These are phyloP conservation scores for Lordiphosa collinella DNA, from an alignment of 1,140 invertebrate species.

Conservation along the genomic window DNA sequence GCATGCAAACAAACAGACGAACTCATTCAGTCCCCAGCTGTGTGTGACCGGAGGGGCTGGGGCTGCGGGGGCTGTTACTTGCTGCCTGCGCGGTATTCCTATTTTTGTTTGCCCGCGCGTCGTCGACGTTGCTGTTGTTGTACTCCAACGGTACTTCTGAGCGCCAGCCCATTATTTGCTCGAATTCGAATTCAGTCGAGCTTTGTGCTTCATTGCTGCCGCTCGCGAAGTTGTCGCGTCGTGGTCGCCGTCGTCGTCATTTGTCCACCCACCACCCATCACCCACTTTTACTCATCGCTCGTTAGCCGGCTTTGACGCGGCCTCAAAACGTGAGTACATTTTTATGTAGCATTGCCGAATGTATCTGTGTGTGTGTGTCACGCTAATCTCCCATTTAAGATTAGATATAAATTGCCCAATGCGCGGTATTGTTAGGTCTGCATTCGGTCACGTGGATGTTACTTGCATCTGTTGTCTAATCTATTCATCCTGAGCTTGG, in stretches of 20 bases:
- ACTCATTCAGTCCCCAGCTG: conserved; percentile 61
- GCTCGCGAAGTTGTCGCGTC: conserved; percentile 64
- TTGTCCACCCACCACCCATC: conserved; percentile 29
- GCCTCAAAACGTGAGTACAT: conserved; percentile 47
- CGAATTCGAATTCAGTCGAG: conserved; percentile 70
- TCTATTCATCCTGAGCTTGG: conserved; percentile 10
- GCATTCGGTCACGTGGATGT: conserved; percentile 9
- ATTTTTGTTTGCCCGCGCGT: conserved; percentile 59
- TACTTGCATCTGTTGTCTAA: too few species aligned
- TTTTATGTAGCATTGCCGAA: not conserved
- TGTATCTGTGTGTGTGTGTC: not conserved
- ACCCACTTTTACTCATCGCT: conserved; percentile 8
- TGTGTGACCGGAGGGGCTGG: conserved; percentile 24
- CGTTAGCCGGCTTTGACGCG: conserved; percentile 48
- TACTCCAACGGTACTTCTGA: conserved; percentile 71
- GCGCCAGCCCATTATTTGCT: conserved; percentile 56
- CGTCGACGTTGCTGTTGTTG: conserved; percentile 36
- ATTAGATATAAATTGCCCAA: conserved; percentile 49
- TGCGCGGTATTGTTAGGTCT: conserved; percentile 9
- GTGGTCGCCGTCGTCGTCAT: conserved; percentile 23
- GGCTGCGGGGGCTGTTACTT: conserved; percentile 29
- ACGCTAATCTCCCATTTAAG: conserved; percentile 59
- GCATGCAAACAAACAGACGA: conserved; percentile 53
- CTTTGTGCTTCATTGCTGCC: conserved; percentile 70
- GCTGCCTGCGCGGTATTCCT: conserved; percentile 62